A percentile compares a stretch with the other conserved stretches of the same genome.
Evolutionary conservation across 2,113 vertebrate species (phyloP).

Genomic region (Psilopogon haemacephalus): DNA sequence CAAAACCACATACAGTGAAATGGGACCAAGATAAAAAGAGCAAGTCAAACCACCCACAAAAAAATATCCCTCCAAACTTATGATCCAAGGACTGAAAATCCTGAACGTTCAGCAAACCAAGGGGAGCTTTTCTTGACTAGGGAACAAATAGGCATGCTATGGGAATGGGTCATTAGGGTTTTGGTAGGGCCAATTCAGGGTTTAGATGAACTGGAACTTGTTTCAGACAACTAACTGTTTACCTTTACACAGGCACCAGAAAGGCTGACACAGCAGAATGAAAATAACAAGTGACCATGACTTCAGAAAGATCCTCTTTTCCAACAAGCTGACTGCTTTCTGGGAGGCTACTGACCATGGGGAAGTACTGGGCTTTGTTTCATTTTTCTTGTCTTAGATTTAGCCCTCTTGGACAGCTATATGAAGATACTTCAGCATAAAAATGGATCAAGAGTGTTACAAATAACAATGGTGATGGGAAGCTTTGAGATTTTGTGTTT

Average conservation of each 20-base stretch:
- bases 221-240: slow-evolving; percentile 16
- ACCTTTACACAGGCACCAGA: slow-evolving; percentile 12
- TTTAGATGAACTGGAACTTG: background rate
- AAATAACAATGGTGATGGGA: background rate
- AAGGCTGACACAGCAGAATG: slow-evolving; percentile 23
- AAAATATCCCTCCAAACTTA: background rate
- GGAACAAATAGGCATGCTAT: background rate
- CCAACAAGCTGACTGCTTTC: background rate
- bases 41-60: background rate
- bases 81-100: background rate
- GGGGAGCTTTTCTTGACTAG: background rate
- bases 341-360: background rate
- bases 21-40: slow-evolving; percentile 2
- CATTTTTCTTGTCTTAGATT: background rate
- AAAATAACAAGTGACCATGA: background rate
- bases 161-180: background rate
- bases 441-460: background rate
- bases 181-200: background rate
- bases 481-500: background rate
- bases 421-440: background rate
- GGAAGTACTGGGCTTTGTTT: background rate
- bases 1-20: background rate
- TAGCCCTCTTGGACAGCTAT: background rate
- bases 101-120: background rate
- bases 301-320: slow-evolving; percentile 17